Evolutionary conservation across 2,113 vertebrate genomes (phyloP).

Genomic region (Solea senegalensis): DNA sequence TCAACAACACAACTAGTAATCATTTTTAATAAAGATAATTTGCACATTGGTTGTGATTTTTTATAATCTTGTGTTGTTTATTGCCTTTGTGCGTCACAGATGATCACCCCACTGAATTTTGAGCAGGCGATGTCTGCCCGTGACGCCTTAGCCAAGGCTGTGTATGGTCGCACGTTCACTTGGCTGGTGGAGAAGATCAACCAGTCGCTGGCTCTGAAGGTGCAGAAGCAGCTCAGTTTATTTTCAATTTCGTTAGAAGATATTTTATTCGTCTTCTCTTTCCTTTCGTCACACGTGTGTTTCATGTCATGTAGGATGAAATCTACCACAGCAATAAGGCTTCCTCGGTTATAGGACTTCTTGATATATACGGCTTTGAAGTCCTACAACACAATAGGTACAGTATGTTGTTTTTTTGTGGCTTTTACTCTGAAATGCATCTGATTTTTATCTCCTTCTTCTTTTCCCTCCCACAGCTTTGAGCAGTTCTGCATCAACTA

Average conservation of each 20-base stretch:
- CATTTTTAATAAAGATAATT: no score
- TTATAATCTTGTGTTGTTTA: not conserved
- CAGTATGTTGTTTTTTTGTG: no score
- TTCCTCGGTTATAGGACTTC: slow-evolving; percentile 90
- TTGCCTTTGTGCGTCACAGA: slow-evolving; percentile 73
- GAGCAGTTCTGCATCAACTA: slow-evolving; percentile 99
- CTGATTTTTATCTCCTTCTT: not conserved
- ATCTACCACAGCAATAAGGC: slow-evolving; percentile 86
- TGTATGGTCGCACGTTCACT: slow-evolving; percentile 93
- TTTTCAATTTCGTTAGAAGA: not conserved
- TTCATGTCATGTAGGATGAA: slow-evolving; percentile 81
- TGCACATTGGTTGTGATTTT: not conserved
- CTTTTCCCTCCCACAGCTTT: slow-evolving; percentile 81
- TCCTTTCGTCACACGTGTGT: not conserved
- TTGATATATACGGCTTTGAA: slow-evolving; percentile 99
- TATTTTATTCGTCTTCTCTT: no score
- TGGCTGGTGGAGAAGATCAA: slow-evolving; percentile 97
- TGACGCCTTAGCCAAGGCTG: slow-evolving; percentile 90
- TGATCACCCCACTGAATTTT: slow-evolving; percentile 91
- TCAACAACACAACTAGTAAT: no score
- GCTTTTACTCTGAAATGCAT: not conserved
- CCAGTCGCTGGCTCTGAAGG: slow-evolving; percentile 91
- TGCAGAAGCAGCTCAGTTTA: slow-evolving; percentile 50
- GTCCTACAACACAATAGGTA: slow-evolving; percentile 97
- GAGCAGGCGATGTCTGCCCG: slow-evolving; percentile 92